Evolutionary conservation across 1,140 invertebrate genomes (phyloP).

Genomic region (Sminthurinus signatus): DNA sequence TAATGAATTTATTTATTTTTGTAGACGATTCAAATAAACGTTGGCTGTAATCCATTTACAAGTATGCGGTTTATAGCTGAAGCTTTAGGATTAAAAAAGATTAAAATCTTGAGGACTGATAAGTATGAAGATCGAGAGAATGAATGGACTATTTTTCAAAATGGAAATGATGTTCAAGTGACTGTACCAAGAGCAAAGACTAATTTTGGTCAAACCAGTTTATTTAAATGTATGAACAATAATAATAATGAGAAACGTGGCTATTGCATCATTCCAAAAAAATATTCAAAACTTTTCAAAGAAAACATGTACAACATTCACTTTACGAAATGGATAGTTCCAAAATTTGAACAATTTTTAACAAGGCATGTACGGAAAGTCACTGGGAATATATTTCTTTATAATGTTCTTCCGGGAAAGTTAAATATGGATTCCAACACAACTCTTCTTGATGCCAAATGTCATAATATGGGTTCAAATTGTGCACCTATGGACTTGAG

Average conservation of each 20-base stretch:
- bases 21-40: constrained; percentile 31
- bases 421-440: neutral
- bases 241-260: neutral
- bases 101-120: neutral
- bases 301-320: constrained; percentile 19
- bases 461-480: neutral
- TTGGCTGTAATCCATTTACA: constrained; percentile 32
- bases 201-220: constrained; percentile 9
- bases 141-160: constrained; percentile 4
- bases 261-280: constrained; percentile 13
- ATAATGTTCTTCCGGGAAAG: constrained; percentile 23
- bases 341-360: constrained; percentile 34
- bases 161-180: neutral
- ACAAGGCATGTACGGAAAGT: constrained; percentile 20
- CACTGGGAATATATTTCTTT: constrained; percentile 31
- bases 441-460: neutral
- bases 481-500: neutral
- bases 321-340: constrained; percentile 17
- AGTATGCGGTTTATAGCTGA: constrained; percentile 22
- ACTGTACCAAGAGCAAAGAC: constrained; percentile 10
- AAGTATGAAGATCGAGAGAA: neutral
- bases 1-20: neutral
- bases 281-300: constrained; percentile 11
- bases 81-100: constrained; percentile 6
- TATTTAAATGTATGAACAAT: constrained; percentile 1